Evolutionary conservation across 2,113 vertebrate species (phyloP), one percentile per base, ranked within the genome.

Genomic region (Xiphorhynchus elegans): DNA sequence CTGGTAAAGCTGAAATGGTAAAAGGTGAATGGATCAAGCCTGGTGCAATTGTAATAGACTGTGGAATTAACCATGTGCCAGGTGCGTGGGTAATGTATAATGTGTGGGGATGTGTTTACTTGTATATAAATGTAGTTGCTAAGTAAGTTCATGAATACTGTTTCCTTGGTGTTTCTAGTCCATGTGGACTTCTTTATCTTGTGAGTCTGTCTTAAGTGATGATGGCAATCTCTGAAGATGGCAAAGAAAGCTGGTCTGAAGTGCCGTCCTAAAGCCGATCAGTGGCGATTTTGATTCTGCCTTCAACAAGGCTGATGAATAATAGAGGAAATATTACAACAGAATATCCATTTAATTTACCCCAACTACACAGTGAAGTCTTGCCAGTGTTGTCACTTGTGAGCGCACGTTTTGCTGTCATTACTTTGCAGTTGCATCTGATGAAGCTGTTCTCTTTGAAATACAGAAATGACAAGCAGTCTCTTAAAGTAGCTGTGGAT

Each of bases 11-110:
- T 33, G 99, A 99, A 97, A 98, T 99, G 98, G 98, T 99, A 31
- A 99, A 98, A 96, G 99, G 99, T 53, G 99, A 99, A 66, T 99
- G 99, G 99, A 98, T 99, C 95, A 99, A 99, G 96, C 98, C 98
- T 19, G 99, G 99, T 53, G 99, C 99, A 1, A 90, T 99, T 5
- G 99, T 99, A 90, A 99, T 99, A 29, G 99, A 99, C 97, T 99
- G 99, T 69, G 99, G 99, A 79, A 99, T 99, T 97, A 99, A 99
- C 97, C 97, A 99, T 42, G 63, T 99, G 90, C 97, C 98, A 97
- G 99, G 99, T 99, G 92, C 37, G 97, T 94, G 90, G 55, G 35
- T 83, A 89, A 55, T 10, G 40, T 80, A 26, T 77, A 35, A 64
- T 10, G 37, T 52, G 42, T n/a, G 88, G 73, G 31, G 29, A 16